These are phyloP conservation scores for Epizoanthus ramosus DNA, from an alignment of 92 coral and sea anemone genomes.

Conservation along the genomic window DNA sequence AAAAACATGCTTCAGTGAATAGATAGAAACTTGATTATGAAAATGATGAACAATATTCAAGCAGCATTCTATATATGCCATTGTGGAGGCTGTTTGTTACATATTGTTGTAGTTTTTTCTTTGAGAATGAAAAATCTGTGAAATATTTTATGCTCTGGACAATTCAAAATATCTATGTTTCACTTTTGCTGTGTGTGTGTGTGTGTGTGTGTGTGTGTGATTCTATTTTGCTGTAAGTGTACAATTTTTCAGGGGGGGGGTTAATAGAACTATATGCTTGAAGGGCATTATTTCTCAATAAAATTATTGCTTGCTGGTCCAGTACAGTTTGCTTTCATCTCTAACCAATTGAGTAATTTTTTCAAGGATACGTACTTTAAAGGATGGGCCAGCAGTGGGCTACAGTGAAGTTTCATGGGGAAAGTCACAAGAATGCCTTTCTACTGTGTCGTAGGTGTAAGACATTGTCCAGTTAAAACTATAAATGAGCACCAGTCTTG, in stretches of 20 bases:
- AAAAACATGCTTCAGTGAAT: too few species aligned
- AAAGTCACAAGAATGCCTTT: conserved; percentile 40
- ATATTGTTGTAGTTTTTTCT: too few species aligned
- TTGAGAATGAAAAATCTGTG: too few species aligned
- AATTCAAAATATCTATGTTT: too few species aligned
- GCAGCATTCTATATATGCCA: too few species aligned
- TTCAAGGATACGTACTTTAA: conserved; percentile 20
- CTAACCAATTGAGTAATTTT: conserved; percentile 20
- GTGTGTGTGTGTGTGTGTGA: neutral
- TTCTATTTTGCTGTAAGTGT: neutral
- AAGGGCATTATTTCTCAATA: too few species aligned
- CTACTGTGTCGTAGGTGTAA: conserved; percentile 6
- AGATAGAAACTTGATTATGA: too few species aligned
- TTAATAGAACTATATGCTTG: too few species aligned
- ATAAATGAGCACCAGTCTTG: conserved; percentile 58
- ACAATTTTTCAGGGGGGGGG: too few species aligned
- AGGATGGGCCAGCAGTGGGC: conserved; percentile 22
- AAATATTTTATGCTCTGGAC: too few species aligned
- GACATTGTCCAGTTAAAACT: conserved; percentile 10
- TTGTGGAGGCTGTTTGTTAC: too few species aligned
- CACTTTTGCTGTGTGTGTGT: neutral
- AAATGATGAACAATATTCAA: too few species aligned
- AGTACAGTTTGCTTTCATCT: neutral
- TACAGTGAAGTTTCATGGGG: conserved; percentile 30
- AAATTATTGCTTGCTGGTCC: neutral